Conservation (phyloP, 2,113 vertebrate genomes). For the Dissostichus mawsoni region DNA sequence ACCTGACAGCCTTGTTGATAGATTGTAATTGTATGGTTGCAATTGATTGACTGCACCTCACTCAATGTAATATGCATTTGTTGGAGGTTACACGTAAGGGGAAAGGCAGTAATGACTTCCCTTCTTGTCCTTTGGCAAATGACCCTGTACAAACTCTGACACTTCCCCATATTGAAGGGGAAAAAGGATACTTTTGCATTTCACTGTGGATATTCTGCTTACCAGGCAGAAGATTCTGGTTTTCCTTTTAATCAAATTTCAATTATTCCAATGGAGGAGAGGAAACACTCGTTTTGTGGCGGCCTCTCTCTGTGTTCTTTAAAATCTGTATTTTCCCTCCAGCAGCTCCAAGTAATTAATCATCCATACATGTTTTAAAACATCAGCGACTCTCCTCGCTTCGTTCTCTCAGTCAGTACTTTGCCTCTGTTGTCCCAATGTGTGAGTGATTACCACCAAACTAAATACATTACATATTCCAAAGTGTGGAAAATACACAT, state of each 20-base stretch:
- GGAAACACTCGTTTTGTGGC: constrained; percentile 72
- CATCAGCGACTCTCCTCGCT: constrained; percentile 74
- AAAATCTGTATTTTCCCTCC: constrained; percentile 80
- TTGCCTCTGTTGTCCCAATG: constrained; percentile 78
- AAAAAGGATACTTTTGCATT: constrained; percentile 70
- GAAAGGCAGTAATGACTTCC: constrained; percentile 73
- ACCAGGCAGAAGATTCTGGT: constrained; percentile 73
- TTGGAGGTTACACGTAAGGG: constrained; percentile 81
- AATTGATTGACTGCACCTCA: constrained; percentile 77
- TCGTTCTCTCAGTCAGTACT: constrained; percentile 72
- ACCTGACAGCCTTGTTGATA: constrained; percentile 80
- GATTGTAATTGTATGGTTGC: constrained; percentile 76
- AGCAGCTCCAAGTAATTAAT: constrained; percentile 82
- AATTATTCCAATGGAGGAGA: constrained; percentile 78
- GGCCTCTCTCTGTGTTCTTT: constrained; percentile 72
- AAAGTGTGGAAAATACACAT: constrained; percentile 81
- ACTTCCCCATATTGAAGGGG: constrained; percentile 69
- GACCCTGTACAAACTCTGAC: constrained; percentile 74
- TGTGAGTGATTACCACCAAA: constrained; percentile 81
- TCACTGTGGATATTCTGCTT: constrained; percentile 78
- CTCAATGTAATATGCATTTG: constrained; percentile 78
- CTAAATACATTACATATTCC: constrained; percentile 82
- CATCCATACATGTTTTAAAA: constrained; percentile 84
- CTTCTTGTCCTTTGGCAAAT: constrained; percentile 79
- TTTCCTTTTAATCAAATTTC: constrained; percentile 84